Conservation (phyloP, 1,140 invertebrate genomes). For the Ganaspis sp. region DNA sequence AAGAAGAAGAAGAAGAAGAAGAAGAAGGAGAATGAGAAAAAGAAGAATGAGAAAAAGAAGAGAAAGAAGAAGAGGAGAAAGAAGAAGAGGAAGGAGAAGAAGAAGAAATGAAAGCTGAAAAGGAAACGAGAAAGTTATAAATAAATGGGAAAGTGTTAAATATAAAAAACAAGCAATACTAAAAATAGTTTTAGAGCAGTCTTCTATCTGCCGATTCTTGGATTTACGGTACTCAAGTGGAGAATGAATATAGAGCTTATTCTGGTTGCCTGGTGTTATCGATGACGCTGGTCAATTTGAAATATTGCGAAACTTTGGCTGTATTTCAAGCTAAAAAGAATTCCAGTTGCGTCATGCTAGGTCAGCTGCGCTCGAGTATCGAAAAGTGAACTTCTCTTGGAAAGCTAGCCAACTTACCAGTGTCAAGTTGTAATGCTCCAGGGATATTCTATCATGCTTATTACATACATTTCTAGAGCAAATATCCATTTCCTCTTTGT, state of each 20-base stretch:
- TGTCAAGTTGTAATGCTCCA: conserved; percentile 58
- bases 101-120: no score
- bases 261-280: conserved; percentile 36
- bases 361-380: conserved; percentile 29
- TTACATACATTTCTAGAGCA: conserved; percentile 3
- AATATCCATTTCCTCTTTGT: neutral
- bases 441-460: conserved; percentile 39
- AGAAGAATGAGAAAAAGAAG: no score
- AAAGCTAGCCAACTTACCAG: conserved; percentile 50
- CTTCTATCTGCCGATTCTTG: neutral
- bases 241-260: conserved; percentile 24
- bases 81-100: no score
- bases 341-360: conserved; percentile 44
- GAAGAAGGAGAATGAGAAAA: no score
- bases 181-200: no score
- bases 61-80: no score
- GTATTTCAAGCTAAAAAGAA: conserved; percentile 47
- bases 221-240: neutral
- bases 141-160: no score
- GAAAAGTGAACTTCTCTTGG: conserved; percentile 48
- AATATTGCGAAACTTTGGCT: conserved; percentile 53
- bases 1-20: no score
- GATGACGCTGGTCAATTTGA: conserved; percentile 49
- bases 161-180: no score
- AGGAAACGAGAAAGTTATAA: no score